Conservation (phyloP, 2,888 invertebrate genomes). For the Nomada goodeniana region DNA sequence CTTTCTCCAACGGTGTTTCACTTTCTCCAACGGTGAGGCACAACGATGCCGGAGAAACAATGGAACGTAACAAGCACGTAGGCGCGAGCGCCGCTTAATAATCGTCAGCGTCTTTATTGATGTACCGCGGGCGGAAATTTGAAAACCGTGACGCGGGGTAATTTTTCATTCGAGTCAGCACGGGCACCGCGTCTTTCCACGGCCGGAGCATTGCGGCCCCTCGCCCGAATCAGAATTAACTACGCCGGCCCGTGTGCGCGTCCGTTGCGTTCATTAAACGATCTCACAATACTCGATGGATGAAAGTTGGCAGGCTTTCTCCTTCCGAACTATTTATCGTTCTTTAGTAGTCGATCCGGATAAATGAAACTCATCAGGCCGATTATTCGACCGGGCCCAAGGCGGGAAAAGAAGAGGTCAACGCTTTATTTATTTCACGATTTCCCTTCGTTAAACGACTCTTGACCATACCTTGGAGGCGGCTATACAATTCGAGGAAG, state of each 20-base stretch:
- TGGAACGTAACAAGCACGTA: slow-evolving; percentile 66
- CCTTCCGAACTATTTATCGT: slow-evolving; percentile 57
- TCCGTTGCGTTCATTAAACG: slow-evolving; percentile 67
- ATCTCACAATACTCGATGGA: slow-evolving; percentile 66
- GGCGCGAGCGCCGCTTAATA: slow-evolving; percentile 64
- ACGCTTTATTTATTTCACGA: slow-evolving; percentile 21
- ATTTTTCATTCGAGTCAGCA: slow-evolving; percentile 64
- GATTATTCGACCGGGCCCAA: slow-evolving; percentile 16
- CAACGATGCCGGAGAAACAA: slow-evolving; percentile 61
- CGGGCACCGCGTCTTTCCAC: slow-evolving; percentile 44
- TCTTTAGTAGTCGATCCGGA: slow-evolving; percentile 46
- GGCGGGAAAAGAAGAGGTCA: background rate
- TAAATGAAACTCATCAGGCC: slow-evolving; percentile 51
- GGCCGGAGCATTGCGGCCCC: slow-evolving; percentile 4
- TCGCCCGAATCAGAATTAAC: slow-evolving; percentile 64
- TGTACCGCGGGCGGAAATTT: slow-evolving; percentile 63
- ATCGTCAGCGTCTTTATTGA: slow-evolving; percentile 70
- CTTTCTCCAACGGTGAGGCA: slow-evolving; percentile 45
- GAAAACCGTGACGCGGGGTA: slow-evolving; percentile 65
- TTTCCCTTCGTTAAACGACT: slow-evolving; percentile 24
- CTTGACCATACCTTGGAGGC: background rate
- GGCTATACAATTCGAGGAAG: no score
- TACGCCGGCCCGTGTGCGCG: slow-evolving; percentile 36
- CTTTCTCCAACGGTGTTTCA: slow-evolving; percentile 53
- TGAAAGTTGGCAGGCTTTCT: slow-evolving; percentile 56